Evolutionary conservation across 2,113 vertebrate genomes (phyloP).

Genomic region (Calonectris borealis): DNA sequence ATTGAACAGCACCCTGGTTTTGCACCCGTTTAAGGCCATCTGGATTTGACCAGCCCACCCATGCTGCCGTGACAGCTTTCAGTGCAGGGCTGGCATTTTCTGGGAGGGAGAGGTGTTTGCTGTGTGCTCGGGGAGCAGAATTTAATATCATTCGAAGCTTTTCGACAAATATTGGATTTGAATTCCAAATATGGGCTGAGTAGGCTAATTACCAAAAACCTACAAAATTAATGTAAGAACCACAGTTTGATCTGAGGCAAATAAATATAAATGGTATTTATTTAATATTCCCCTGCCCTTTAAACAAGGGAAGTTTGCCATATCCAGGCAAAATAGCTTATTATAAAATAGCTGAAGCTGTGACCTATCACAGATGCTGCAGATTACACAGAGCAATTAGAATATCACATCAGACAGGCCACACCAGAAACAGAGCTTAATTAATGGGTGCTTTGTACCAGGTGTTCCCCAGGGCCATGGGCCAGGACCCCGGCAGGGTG

Average conservation of each 20-base stretch:
- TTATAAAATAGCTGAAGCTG: not conserved
- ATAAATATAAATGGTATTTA: constrained; percentile 49
- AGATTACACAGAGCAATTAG: not conserved
- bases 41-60: not conserved
- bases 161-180: constrained; percentile 24
- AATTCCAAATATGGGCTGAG: constrained; percentile 3
- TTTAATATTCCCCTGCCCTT: constrained; percentile 28
- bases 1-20: not conserved
- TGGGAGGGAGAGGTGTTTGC: not conserved
- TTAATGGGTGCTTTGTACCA: not conserved
- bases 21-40: accelerated
- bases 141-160: not conserved
- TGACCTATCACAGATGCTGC: not conserved
- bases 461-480: not conserved
- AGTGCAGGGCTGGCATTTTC: not conserved
- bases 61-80: not conserved
- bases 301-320: constrained; percentile 6
- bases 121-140: not conserved
- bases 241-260: not conserved
- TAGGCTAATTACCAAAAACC: constrained; percentile 17
- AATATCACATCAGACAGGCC: not conserved
- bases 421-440: not conserved
- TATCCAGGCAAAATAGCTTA: not conserved
- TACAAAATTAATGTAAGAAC: constrained; percentile 14
- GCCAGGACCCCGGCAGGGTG: not conserved